Evolutionary conservation across 2,113 vertebrate genomes (phyloP).

Genomic region (Solea solea): DNA sequence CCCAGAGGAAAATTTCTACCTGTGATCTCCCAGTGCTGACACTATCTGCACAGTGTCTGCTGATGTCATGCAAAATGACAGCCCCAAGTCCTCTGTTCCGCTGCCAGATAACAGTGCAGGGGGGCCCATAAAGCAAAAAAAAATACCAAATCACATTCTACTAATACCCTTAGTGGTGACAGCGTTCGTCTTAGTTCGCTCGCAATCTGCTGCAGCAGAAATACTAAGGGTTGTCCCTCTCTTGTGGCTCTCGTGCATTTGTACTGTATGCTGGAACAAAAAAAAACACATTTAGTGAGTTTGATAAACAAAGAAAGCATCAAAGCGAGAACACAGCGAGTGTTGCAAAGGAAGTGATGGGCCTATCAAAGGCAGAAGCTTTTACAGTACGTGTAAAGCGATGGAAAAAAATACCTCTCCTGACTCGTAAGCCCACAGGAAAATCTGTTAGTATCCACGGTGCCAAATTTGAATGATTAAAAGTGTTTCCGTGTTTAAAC

Average conservation of each 20-base stretch:
- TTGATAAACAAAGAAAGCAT: constrained; percentile 45
- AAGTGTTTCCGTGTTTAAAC: too few species aligned
- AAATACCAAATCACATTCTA: constrained; percentile 73
- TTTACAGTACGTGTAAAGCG: too few species aligned
- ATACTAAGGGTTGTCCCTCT: constrained; percentile 49
- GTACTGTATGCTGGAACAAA: constrained; percentile 20
- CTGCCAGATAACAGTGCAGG: constrained; percentile 55
- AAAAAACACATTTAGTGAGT: constrained; percentile 48
- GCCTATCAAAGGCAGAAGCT: constrained; percentile 3
- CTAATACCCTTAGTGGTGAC: constrained; percentile 69
- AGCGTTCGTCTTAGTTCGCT: constrained; percentile 58
- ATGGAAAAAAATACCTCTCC: too few species aligned
- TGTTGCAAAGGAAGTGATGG: constrained; percentile 22
- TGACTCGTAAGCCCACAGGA: too few species aligned
- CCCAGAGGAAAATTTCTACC: constrained; percentile 65
- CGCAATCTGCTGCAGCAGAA: constrained; percentile 57
- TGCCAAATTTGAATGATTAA: too few species aligned
- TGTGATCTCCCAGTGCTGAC: constrained; percentile 70
- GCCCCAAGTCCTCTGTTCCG: constrained; percentile 62
- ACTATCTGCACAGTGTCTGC: constrained; percentile 66
- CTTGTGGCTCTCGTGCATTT: constrained; percentile 23
- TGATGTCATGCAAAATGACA: constrained; percentile 74
- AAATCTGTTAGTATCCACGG: too few species aligned
- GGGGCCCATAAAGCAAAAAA: constrained; percentile 47
- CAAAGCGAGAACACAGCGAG: constrained; percentile 15